Base-by-base conservation (phyloP, 2,797 vertebrate genomes). In the Sebastes hubbsi region DNA sequence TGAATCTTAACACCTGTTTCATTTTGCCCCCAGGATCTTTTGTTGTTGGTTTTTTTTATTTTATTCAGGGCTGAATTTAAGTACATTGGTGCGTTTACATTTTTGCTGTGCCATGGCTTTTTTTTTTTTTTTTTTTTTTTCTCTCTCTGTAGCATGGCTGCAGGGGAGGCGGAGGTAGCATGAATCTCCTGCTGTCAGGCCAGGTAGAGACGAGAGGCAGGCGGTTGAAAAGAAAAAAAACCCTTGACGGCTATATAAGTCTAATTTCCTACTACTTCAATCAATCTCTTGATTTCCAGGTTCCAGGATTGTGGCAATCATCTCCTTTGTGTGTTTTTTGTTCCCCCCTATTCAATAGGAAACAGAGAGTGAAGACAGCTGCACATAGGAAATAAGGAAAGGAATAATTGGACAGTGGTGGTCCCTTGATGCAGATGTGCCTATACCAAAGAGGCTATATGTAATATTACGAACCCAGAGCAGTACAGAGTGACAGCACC, bases 361-460 rank as follows among this genome's bases (percentile, higher is more conserved):
- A 90, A 69, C 66, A 58, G 88, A 72, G 87, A 80, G 75, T 61
- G 77, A 83, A 82, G 75, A 91, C 58, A 75, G 78, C 91, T 92
- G 91, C 92, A 94, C 86, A 87, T 85, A 93, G 90, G 89, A 89
- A 75, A 60, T 49, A 81, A 46, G 56, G 56, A 91, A 88, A 74
- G 79, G 49, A 77, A 72, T 86, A 75, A 87, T 88, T 91, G 88
- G 83, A 87, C 85, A 82, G 68, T 32, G 72, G 75, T 14, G 87
- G 91, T 85, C 89, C 80, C 91, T 84, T 94, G 88, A 94, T 93
- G 91, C 82, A 90, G 95, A 92, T 95, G 95, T 92, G 86, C 94
- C 95, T 94, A 97, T 96, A 96, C 97, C 97, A 98, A 98, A 98
- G 97, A 97, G 95, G 93, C 95, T 95, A 85, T 92, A 91, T 91